Percentiles rank a stretch among this genome's conserved stretches.
Conservation (phyloP, 2,888 invertebrate genomes). For the Tillus elongatus region DNA sequence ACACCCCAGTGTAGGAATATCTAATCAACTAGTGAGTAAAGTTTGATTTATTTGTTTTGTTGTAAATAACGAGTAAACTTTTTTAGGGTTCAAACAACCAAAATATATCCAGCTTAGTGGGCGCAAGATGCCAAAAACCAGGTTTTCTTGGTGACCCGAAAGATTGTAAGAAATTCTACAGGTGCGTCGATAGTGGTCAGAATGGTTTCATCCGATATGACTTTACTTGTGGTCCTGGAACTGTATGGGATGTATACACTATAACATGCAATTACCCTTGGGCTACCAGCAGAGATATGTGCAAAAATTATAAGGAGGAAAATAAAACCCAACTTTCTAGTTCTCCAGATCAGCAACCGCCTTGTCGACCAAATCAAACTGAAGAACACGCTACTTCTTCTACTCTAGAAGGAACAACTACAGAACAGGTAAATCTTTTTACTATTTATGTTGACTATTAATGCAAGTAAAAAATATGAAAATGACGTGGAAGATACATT, state of each 20-base stretch:
- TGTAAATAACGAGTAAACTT: no score
- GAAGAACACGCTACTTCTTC: no score
- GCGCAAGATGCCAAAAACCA: slow-evolving; percentile 47
- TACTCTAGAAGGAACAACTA: no score
- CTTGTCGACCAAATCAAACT: no score
- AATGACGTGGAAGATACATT: no score
- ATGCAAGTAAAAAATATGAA: no score
- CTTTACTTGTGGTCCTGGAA: slow-evolving; percentile 65
- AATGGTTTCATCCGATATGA: slow-evolving; percentile 56
- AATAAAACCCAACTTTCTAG: no score
- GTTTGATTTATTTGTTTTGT: neutral
- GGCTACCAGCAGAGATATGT: slow-evolving; percentile 32
- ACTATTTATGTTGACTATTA: no score
- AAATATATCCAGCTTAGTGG: neutral
- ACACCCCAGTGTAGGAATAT: neutral
- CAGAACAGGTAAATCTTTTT: no score
- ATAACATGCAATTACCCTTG: slow-evolving; percentile 64
- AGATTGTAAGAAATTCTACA: slow-evolving; percentile 67
- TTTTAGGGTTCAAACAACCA: neutral
- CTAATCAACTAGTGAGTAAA: neutral
- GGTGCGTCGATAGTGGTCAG: slow-evolving; percentile 57
- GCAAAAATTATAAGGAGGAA: slow-evolving; percentile 1
- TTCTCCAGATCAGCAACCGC: no score
- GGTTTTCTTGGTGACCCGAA: slow-evolving; percentile 62
- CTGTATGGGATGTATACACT: slow-evolving; percentile 63